These are phyloP conservation scores for Halocynthia aurantium DNA, from an alignment of 23 tunicate genomes.

Conservation along the genomic window DNA sequence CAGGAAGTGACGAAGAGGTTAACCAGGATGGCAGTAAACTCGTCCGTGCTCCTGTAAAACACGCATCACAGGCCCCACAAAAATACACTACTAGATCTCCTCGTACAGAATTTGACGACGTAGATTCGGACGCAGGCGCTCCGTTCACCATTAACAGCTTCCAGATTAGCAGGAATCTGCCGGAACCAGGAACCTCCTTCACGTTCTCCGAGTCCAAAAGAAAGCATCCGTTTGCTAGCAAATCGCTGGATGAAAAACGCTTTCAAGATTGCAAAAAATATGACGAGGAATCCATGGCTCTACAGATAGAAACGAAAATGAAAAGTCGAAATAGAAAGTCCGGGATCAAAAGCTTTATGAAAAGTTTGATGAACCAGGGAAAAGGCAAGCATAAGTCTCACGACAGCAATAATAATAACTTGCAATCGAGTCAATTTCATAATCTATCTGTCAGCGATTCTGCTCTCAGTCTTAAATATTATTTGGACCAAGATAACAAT, in stretches of 20 bases:
- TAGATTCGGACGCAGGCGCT: too few relatives aligned
- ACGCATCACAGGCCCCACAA: neutral
- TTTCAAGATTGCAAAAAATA: neutral
- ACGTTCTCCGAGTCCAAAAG: neutral
- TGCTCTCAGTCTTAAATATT: neutral
- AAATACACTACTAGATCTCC: neutral
- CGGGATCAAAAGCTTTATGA: neutral
- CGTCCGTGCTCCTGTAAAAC: neutral
- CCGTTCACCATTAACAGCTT: neutral
- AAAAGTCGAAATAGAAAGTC: neutral
- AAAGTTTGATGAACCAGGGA: neutral
- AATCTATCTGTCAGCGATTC: neutral
- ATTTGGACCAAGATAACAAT: neutral
- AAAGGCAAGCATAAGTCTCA: neutral
- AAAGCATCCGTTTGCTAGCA: neutral
- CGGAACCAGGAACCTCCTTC: conserved; percentile 1
- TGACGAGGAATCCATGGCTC: neutral
- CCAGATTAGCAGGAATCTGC: neutral
- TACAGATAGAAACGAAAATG: neutral
- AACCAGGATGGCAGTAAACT: neutral
- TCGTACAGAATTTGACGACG: neutral
- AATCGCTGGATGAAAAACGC: conserved; percentile 5
- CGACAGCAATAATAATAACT: conserved; percentile 1
- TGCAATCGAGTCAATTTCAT: neutral
- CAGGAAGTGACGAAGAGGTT: neutral